Percentiles rank a stretch among this genome's conserved stretches.
Evolutionary conservation across 2,113 vertebrate genomes (phyloP).

Genomic region (Glaucomys volans): DNA sequence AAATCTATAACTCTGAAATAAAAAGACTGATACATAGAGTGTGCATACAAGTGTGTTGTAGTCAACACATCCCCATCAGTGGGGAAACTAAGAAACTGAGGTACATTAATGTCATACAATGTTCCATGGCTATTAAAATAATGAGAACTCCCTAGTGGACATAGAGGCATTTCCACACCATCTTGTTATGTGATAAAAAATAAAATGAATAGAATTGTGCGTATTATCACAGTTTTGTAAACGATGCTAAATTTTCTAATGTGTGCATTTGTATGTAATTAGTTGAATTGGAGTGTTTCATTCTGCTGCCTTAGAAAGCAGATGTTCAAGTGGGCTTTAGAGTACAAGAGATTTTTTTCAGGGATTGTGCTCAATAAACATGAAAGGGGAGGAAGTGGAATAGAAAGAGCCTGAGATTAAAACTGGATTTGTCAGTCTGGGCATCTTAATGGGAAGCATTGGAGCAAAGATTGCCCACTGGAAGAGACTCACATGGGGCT

Average conservation of each 20-base stretch:
- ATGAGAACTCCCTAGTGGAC: neutral
- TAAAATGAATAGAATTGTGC: neutral
- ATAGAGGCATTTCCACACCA: neutral
- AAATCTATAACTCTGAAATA: neutral
- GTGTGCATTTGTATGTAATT: neutral
- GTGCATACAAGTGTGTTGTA: neutral
- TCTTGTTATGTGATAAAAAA: neutral
- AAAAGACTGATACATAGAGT: neutral
- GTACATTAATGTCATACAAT: neutral
- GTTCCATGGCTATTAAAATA: neutral
- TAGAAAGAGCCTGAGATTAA: neutral
- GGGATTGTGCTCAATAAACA: neutral
- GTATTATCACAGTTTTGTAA: neutral
- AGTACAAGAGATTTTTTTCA: neutral
- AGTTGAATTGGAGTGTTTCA: neutral
- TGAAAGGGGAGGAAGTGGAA: neutral
- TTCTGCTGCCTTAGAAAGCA: neutral
- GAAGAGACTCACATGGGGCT: neutral
- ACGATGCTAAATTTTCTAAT: neutral
- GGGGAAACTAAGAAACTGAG: neutral
- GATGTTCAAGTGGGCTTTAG: neutral
- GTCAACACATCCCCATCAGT: no score
- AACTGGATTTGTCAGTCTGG: neutral
- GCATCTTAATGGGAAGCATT: neutral
- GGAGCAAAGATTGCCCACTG: neutral